Evolutionary conservation across 2,113 vertebrate species (phyloP).

Genomic region (Tyto alba): DNA sequence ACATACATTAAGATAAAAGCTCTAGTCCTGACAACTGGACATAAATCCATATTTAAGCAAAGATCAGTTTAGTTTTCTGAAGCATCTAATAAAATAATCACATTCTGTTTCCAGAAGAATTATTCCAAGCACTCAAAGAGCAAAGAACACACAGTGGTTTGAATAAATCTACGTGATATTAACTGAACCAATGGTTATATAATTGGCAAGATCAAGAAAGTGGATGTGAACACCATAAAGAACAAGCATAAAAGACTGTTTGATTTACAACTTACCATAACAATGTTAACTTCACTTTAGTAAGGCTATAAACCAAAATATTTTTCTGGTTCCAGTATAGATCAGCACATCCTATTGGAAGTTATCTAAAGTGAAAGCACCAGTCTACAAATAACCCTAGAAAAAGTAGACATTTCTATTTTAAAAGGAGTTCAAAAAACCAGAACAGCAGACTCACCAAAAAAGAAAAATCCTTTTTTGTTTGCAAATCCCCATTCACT

Average conservation of each 20-base stretch:
- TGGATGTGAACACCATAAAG: neutral
- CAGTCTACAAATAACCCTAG: neutral
- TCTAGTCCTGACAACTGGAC: neutral
- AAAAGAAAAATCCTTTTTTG: neutral
- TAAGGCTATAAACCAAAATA: neutral
- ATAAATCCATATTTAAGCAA: slow-evolving; percentile 2
- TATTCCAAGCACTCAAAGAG: neutral
- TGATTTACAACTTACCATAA: neutral
- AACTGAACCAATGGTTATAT: neutral
- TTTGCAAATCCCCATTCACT: neutral
- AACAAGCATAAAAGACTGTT: neutral
- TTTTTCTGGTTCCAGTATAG: neutral
- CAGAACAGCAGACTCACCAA: neutral
- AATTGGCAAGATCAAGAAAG: neutral
- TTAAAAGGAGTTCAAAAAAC: neutral
- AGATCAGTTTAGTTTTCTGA: neutral
- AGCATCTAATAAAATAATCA: neutral
- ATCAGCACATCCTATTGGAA: neutral
- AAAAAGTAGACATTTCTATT: neutral
- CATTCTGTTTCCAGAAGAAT: neutral
- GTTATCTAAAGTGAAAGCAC: neutral
- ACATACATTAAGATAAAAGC: neutral
- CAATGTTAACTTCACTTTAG: neutral
- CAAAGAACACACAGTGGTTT: neutral
- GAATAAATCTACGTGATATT: neutral